Base-by-base conservation (phyloP, 1,140 invertebrate genomes). In the Drosophila ercepeae region DNA sequence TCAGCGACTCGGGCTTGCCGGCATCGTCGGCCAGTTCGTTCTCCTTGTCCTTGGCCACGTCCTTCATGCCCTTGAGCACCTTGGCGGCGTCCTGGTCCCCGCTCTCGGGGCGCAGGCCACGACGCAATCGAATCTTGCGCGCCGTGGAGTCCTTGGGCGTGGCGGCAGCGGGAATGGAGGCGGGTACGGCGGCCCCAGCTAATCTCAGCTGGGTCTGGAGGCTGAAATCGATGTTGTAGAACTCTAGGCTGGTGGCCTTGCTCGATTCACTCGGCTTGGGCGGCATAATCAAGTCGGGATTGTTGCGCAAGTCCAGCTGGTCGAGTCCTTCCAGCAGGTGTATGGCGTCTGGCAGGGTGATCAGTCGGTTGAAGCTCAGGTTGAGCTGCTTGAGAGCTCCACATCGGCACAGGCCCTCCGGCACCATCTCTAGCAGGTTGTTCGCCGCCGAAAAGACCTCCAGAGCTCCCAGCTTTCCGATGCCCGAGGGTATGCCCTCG, bases 211-310 rank as follows among this genome's bases (percentile, higher is more conserved):
- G 98, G 89, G 97, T 97, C 93, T 98, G 97, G 19, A 99, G 93
- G 0, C 98, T 99, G 93, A 99, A 99, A 92, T 99, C 99, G 54
- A 99, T 99, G 79, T 99, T 99, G 91, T 99, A 99, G 93, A 97
- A 99, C 90, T 99, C 96, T 11, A 97, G 93, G 2, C 97, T 97
- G n/a, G 95, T 94, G 3, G 96, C 96, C 75, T 94, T 94, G 72
- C 95, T 94, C n/a, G 94, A 91, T 90, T 96, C 95, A 2, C 93
- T 94, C 0, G 98, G 98, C 92, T 99, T 99, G 9, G 99, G 98
- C 0, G 99, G 99, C 97, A 99, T 99, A 42, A 99, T 95, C 63
- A 99, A 93, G 75, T 99, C 97, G 0, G 97, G 97, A 94, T 99
- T 99, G 73, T 97, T 96, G 71, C 96, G 94, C 25, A 99, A 93